Evolutionary conservation across 1,140 invertebrate species (phyloP).

Genomic region (Pseudomyrmex pallidus): DNA sequence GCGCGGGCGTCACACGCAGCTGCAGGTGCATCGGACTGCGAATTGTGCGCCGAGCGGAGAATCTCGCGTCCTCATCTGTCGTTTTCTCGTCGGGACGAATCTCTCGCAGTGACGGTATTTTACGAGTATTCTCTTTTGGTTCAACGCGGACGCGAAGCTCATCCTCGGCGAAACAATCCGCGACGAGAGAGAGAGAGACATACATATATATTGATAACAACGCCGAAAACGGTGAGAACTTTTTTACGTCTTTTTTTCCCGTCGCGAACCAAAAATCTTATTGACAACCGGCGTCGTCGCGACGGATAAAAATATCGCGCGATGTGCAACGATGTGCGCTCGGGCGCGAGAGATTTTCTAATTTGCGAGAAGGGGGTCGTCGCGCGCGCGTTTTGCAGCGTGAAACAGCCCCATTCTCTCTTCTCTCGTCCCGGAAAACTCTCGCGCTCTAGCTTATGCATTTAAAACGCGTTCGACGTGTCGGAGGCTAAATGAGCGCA

Average conservation of each 20-base stretch:
- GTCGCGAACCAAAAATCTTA: background rate
- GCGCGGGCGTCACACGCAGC: conserved; percentile 70
- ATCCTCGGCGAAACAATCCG: conserved; percentile 10
- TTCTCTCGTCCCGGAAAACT: too few species aligned
- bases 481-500: background rate
- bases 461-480: conserved; percentile 8
- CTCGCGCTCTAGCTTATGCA: background rate
- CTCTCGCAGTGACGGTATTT: conserved; percentile 13
- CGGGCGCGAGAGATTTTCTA: conserved; percentile 13
- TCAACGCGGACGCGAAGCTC: conserved; percentile 3
- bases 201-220: conserved; percentile 56
- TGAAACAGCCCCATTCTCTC: background rate
- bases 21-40: conserved; percentile 71
- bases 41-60: conserved; percentile 35
- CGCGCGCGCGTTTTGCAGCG: background rate
- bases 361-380: conserved; percentile 6
- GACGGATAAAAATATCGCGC: background rate
- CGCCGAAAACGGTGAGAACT: conserved; percentile 34
- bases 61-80: background rate
- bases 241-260: conserved; percentile 25
- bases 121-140: too few species aligned
- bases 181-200: conserved; percentile 9
- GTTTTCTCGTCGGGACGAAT: conserved; percentile 26
- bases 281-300: conserved; percentile 28
- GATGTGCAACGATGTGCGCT: background rate